Base-by-base conservation (phyloP, 2,113 vertebrate species). In the Pygoscelis adeliae region DNA sequence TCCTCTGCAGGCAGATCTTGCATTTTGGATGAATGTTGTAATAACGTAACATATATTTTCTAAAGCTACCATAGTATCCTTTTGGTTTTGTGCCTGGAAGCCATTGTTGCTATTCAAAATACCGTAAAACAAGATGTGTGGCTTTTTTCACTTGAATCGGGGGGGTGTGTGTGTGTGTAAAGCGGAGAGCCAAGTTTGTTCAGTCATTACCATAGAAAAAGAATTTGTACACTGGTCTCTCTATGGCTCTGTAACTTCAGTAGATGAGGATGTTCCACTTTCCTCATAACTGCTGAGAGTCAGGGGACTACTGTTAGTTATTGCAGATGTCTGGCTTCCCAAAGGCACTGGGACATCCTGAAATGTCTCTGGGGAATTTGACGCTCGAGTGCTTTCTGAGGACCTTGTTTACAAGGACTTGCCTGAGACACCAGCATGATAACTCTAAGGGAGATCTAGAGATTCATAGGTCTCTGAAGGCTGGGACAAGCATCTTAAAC, bases 81-180 rank as follows among this genome's bases (percentile, higher is more conserved):
- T 79, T 62, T 77, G 30, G 17, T 70, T 89, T 89, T 89, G 30
- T 74, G 40, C 32, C 22, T 95, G 30, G 56, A 90, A 94, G 73
- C 32, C 15, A 9, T 42, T 81, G 77, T 21, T 91, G 21, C 11
- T 90, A 63, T 63, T 83, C 49, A 92, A 66, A 96, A 53, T 70
- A 83, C 30, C 83, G 62, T 83, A 49, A 69, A 88, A n/a, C 15
- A 83, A 63, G 29, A 74, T 32, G 5, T 0, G 1, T 40, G n/a
- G 2, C 2, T 4, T 26, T 53, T 52, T 73, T 55, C 40, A 83
- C 30, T 8, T 69, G 36, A 92, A 44, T 87, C 27, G 65, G 2
- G 11, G 6, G 6, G 17, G 8, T 15, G 46, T 36, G 36, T 36
- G 36, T 36, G 36, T 36, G 36, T 36, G 36, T 8, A 63, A 72